Percentiles rank a stretch among this genome's conserved stretches.
phyloP scores from a whole-genome alignment of 2,888 invertebrate genomes.

The Pyrrhia umbra region DNA sequence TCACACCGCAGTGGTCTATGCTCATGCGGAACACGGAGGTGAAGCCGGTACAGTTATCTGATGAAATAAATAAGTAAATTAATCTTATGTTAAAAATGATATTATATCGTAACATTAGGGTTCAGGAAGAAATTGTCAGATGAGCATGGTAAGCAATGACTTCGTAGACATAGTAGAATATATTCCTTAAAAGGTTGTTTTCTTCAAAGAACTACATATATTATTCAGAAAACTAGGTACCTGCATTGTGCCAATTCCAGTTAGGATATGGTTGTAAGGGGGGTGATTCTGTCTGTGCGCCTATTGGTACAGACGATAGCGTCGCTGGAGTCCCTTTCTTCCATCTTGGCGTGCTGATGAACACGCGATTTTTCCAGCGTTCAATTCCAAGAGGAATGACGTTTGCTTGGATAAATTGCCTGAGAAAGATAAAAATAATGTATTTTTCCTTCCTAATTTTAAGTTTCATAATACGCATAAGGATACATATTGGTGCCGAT shows the following conservation, averaged over 20 bases:
- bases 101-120: background rate
- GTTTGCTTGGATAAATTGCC: conserved; percentile 92
- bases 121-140: too few species aligned
- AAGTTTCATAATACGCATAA: too few species aligned
- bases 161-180: too few species aligned
- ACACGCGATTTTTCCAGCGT: conserved; percentile 92
- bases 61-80: conserved; percentile 1
- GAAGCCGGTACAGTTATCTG: conserved; percentile 90
- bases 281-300: conserved; percentile 89
- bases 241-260: conserved; percentile 92
- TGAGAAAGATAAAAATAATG: conserved; percentile 62
- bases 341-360: conserved; percentile 94
- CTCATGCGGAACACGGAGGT: conserved; percentile 95
- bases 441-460: background rate
- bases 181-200: too few species aligned
- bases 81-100: background rate
- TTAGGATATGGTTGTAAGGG: conserved; percentile 93
- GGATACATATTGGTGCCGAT: too few species aligned
- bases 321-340: conserved; percentile 94
- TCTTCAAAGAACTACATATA: too few species aligned
- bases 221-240: conserved; percentile 63
- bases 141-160: too few species aligned
- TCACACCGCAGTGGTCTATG: conserved; percentile 93
- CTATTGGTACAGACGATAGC: conserved; percentile 91
- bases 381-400: conserved; percentile 94